Base-by-base conservation (phyloP, 2,888 invertebrate species). In the Cosmia trapezina region DNA sequence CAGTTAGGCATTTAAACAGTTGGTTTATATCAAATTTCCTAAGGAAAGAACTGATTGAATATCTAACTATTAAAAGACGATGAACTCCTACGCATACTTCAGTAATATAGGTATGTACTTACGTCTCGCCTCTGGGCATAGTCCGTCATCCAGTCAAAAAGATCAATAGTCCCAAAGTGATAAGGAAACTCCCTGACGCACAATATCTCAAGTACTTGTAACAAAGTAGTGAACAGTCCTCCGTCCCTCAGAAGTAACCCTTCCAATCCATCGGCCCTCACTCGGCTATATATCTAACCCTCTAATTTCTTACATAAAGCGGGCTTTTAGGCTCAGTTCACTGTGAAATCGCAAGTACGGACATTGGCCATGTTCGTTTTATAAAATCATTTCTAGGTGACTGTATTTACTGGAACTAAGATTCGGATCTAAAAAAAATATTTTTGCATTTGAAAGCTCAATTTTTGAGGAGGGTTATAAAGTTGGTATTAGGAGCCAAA, bases 211-310 rank as follows among this genome's bases (percentile, higher is more conserved):
- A 76, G 64, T 17, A 41, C 73, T 49, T 22, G n/a, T 22, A 22
- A 51, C 56, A 64, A 71, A 61, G 49, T 33, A 56, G 61, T 56
- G 49, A 56, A 65, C 33, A 37, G 51, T 41, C 72, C 14, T 51
- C n/a, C 45, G n/a, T 49, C 22, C 65, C 76, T 43, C 56, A 5
- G 12, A 69, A 37, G 49, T 19, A 65, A 70, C 80, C 76, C 65
- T 70, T 75, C 69, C 69, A 17, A 57, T 80, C 47, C 80, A 78
- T 70, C 56, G 69, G 51, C 61, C 47, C 47, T 70, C 53, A 28
- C 53, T 62, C 51, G 2, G 11, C 61, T 19, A 76, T 19, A 76
- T 70, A 76, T 54, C 56, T 28, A 61, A 45, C 80, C 64, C 76
- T 57, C 33, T 80, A 65, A 76, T 76, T 76, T 76, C 53, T 37